Percentiles rank a stretch among this genome's conserved stretches.
These are phyloP conservation scores for Nasua narica DNA, from an alignment of 2,797 vertebrate genomes.

Conservation along the genomic window DNA sequence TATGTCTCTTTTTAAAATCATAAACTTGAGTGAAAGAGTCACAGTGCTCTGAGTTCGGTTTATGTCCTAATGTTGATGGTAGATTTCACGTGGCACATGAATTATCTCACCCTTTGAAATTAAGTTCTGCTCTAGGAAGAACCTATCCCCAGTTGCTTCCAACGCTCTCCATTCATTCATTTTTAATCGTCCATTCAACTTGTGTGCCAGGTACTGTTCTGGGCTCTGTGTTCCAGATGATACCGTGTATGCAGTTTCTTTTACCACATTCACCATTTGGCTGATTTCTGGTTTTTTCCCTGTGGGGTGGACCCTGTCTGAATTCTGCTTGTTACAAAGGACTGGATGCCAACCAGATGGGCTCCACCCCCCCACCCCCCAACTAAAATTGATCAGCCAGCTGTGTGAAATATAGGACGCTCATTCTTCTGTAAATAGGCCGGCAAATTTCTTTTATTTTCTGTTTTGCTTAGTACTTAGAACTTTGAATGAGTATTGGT, in stretches of 20 bases:
- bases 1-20: neutral
- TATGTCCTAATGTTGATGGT: conserved; percentile 51
- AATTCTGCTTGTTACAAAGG: conserved; percentile 58
- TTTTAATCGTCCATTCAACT: neutral
- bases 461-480: neutral
- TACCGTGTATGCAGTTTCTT: conserved; percentile 54
- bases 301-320: conserved; percentile 40
- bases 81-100: conserved; percentile 70
- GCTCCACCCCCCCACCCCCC: too few relatives aligned
- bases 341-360: neutral
- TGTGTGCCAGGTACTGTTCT: neutral
- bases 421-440: neutral
- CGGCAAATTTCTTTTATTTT: neutral
- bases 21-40: neutral
- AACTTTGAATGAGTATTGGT: neutral
- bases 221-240: conserved; percentile 66
- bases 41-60: neutral
- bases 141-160: conserved; percentile 42
- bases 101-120: conserved; percentile 66
- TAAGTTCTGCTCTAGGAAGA: conserved; percentile 39
- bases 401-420: neutral
- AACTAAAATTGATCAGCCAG: conserved; percentile 14
- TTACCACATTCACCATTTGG: conserved; percentile 9
- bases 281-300: conserved; percentile 62
- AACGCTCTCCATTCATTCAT: conserved; percentile 31